phyloP scores from a whole-genome alignment of 2,888 invertebrate species.

The Athripsodes cinereus region DNA sequence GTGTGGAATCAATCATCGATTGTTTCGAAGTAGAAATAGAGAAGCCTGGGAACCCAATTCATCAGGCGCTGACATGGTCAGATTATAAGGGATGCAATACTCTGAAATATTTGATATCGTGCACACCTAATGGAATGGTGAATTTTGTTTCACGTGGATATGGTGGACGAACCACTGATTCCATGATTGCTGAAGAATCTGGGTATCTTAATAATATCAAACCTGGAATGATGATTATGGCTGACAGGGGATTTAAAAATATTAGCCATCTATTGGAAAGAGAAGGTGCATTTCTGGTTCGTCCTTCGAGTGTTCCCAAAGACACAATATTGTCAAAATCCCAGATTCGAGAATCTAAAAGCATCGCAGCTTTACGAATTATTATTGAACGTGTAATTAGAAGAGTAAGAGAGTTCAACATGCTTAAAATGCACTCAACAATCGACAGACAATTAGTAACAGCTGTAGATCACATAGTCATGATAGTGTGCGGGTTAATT shows the following conservation, averaged over 20 bases:
- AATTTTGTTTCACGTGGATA: conserved; percentile 1
- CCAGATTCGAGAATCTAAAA: conserved; percentile 17
- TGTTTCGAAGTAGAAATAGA: too few species aligned
- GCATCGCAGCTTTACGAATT: conserved; percentile 22
- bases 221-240: conserved; percentile 17
- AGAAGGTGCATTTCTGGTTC: conserved; percentile 17
- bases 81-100: too few species aligned
- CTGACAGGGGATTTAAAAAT: conserved; percentile 24
- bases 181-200: neutral
- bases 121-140: conserved; percentile 7
- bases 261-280: conserved; percentile 9
- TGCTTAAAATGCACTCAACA: neutral
- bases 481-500: conserved; percentile 1
- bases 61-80: conserved; percentile 6
- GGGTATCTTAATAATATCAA: conserved; percentile 4
- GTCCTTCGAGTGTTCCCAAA: conserved; percentile 22
- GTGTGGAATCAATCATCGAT: neutral
- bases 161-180: conserved; percentile 7
- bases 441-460: neutral
- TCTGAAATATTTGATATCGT: conserved; percentile 7
- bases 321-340: conserved; percentile 4
- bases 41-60: neutral
- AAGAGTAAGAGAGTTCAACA: conserved; percentile 1
- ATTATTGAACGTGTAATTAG: conserved; percentile 17
- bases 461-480: neutral